These are phyloP conservation scores for Thymallus thymallus DNA, from an alignment of 2,113 vertebrate species.

Conservation along the genomic window DNA sequence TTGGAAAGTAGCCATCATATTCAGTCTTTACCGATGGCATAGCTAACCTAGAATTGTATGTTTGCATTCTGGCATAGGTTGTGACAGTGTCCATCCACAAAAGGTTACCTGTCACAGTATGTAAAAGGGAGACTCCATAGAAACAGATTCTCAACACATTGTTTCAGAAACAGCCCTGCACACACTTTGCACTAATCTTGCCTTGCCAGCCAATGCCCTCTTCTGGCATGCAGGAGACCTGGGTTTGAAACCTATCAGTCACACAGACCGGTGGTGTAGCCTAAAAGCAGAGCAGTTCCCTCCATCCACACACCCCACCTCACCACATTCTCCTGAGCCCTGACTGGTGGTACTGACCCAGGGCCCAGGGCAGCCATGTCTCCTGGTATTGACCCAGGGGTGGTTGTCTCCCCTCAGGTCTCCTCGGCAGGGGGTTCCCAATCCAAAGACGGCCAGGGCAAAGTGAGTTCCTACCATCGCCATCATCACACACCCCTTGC, in stretches of 20 bases:
- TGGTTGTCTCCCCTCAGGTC: conserved; percentile 72
- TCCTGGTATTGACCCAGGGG: conserved; percentile 57
- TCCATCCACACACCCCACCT: not conserved
- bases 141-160: not conserved
- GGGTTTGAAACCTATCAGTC: not conserved
- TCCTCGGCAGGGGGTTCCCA: conserved; percentile 68
- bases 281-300: no score
- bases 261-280: not conserved
- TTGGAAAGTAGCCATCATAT: no score
- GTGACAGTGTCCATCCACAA: conserved; percentile 11
- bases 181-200: no score
- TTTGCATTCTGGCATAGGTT: not conserved
- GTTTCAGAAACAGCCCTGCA: no score
- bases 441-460: conserved; percentile 56
- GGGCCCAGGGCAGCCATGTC: not conserved
- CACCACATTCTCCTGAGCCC: conserved; percentile 13
- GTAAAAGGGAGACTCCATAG: not conserved
- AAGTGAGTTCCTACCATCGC: conserved; percentile 65
- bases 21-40: not conserved
- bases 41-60: not conserved
- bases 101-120: conserved; percentile 8
- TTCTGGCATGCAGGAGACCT: no score
- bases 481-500: conserved; percentile 18
- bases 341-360: conserved; percentile 23
- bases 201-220: no score